Base-by-base conservation (phyloP, 2,113 vertebrate genomes). In the Lichenostomus cassidix region DNA sequence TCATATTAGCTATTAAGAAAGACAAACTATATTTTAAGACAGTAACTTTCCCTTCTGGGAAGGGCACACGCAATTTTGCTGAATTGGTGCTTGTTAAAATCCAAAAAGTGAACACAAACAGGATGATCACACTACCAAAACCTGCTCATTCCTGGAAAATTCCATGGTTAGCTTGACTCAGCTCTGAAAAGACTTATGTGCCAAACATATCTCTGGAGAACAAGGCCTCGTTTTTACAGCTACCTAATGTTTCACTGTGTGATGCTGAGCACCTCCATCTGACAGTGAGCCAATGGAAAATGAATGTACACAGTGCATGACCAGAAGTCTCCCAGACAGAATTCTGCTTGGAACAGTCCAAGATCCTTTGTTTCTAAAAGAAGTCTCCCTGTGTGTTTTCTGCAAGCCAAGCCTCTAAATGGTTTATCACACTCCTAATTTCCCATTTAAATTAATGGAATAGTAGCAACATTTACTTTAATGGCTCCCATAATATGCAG, bases 371-470 rank as follows among this genome's bases (percentile, higher is more conserved):
- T 24, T 88, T 83, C 60, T 59, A n/a, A 50, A 83, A 88, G 42
- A 89, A 63, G 33, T 33, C 14, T 59, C 39, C 23, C 20, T 69
- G 17, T 69, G 33, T 95, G 59, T 74, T 92, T 89, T 49, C 64
- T 92, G 44, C 33, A 75, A 89, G 56, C 44, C 42, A 86, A 53
- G 22, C 37, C 55, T 84, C 65, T 67, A 65, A 64, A 64, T 53
- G 37, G 58, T 89, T 84, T 93, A 91, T 80, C 73, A 29, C 37
- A 87, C 53, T 69, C 27, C 8, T 92, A 80, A 87, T 89, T 94
- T 94, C 59, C 87, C 16, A 69, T 92, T 91, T 84, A 95, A 95
- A 92, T 91, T 91, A 92, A 92, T 87, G 63, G 78, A 89, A 92
- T 55, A 80, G 39, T 73, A 73, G 47, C 50, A 80, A 59, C 59